phyloP scores from a whole-genome alignment of 2,797 vertebrate species.

The Bovichtus variegatus region DNA sequence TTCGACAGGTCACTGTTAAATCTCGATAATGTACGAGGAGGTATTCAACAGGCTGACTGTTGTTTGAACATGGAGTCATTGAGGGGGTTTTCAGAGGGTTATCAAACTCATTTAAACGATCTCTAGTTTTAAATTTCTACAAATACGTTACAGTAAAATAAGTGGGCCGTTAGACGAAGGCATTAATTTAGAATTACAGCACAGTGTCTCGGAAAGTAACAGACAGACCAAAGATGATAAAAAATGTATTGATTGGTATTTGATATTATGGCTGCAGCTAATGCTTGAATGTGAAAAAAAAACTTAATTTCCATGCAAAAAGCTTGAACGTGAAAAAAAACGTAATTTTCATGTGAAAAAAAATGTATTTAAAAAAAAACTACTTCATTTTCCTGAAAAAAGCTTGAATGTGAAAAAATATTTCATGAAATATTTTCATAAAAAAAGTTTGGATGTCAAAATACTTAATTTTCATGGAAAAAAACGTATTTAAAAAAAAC shows the following conservation, averaged over 20 bases:
- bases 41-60: neutral
- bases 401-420: too few relatives aligned
- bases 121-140: neutral
- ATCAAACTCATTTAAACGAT: neutral
- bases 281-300: too few relatives aligned
- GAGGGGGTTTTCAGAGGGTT: neutral
- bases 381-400: too few relatives aligned
- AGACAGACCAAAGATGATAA: neutral
- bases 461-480: too few relatives aligned
- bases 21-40: neutral
- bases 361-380: too few relatives aligned
- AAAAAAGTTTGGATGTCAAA: too few relatives aligned
- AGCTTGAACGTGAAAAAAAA: too few relatives aligned
- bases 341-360: too few relatives aligned
- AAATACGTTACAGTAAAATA: neutral
- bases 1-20: slow-evolving; percentile 14
- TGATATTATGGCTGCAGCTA: neutral
- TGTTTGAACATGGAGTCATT: neutral
- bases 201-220: neutral
- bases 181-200: neutral
- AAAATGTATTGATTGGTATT: neutral
- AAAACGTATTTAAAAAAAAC: too few relatives aligned
- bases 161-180: too few relatives aligned
- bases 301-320: too few relatives aligned
- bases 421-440: too few relatives aligned